Evolutionary conservation across 2,797 vertebrate genomes (phyloP).

Genomic region (Delichon dasypus): DNA sequence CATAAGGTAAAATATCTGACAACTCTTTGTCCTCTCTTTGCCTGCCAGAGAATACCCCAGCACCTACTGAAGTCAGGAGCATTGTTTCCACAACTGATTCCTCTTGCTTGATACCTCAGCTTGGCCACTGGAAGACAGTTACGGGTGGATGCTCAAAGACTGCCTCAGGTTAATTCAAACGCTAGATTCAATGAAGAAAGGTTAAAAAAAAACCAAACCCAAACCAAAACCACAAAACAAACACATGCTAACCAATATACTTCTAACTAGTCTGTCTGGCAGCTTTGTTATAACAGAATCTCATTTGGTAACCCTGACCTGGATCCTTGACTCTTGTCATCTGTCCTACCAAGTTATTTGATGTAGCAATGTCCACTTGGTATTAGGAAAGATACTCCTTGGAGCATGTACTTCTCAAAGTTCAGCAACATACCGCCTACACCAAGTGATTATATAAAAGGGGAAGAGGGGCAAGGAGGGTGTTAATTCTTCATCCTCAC

Average conservation of each 20-base stretch:
- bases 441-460: neutral
- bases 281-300: neutral
- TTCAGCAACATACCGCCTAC: neutral
- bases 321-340: neutral
- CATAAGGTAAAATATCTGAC: neutral
- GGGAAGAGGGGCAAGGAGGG: neutral
- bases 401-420: neutral
- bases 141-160: neutral
- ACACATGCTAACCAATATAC: neutral
- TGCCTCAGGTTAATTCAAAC: neutral
- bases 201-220: neutral
- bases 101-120: neutral
- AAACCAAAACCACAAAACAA: neutral
- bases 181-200: neutral
- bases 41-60: neutral
- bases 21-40: neutral
- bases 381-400: neutral
- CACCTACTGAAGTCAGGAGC: neutral
- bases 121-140: neutral
- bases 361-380: neutral
- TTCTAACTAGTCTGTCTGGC: neutral
- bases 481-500: neutral
- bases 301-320: neutral
- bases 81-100: neutral
- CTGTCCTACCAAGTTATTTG: neutral